Percentiles rank a stretch among this genome's conserved stretches.
Evolutionary conservation across 2,888 invertebrate species (phyloP).

Genomic region (Acanthacorydalis orientalis): DNA sequence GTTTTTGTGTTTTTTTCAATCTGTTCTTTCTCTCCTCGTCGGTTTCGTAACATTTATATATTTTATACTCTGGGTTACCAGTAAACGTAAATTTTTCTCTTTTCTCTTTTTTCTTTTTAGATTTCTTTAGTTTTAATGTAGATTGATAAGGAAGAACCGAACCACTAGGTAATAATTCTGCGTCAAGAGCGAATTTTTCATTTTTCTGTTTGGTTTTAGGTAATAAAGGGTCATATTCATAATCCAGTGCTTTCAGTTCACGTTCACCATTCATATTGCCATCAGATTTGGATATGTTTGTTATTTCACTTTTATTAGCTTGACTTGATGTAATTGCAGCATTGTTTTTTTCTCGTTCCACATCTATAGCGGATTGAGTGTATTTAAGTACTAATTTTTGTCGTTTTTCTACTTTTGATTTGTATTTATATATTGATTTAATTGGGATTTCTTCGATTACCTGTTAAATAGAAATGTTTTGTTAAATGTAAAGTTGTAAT

Average conservation of each 20-base stretch:
- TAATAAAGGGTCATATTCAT: no score
- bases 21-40: background rate
- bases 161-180: no score
- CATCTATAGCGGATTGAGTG: background rate
- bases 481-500: background rate
- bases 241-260: background rate
- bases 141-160: no score
- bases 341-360: background rate
- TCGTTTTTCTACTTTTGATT: background rate
- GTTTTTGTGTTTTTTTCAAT: no score
- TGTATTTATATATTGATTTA: slow-evolving; percentile 1
- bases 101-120: background rate
- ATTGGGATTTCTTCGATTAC: slow-evolving; percentile 12
- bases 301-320: background rate
- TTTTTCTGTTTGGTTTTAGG: no score
- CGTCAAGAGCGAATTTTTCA: no score
- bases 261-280: no score
- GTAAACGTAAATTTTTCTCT: background rate
- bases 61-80: background rate
- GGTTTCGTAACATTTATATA: background rate
- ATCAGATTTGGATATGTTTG: background rate
- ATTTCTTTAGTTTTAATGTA: background rate
- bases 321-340: background rate
- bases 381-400: slow-evolving; percentile 1
- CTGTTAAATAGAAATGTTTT: slow-evolving; percentile 5